phyloP scores from a whole-genome alignment of 2,113 vertebrate species.

The Variabilichromis moorii region DNA sequence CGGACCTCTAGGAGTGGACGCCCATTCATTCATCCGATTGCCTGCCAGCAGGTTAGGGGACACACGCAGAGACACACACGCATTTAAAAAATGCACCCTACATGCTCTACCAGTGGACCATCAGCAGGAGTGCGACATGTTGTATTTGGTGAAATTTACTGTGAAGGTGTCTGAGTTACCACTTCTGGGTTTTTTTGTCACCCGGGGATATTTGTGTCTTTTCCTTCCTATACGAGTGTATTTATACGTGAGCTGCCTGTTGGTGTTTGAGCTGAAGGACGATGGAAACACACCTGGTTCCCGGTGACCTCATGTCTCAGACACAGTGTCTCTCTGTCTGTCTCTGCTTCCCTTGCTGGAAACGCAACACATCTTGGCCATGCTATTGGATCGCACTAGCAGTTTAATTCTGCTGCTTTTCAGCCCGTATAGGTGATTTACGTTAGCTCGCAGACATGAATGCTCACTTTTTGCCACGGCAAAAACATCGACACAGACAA shows the following conservation, averaged over 20 bases:
- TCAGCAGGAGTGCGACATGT: neutral
- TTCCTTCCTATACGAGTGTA: neutral
- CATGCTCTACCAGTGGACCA: neutral
- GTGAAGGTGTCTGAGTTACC: neutral
- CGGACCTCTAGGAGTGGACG: conserved; percentile 56
- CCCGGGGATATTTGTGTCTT: conserved; percentile 2
- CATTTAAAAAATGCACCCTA: neutral
- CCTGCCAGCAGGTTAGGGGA: conserved; percentile 37
- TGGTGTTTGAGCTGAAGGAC: conserved; percentile 7
- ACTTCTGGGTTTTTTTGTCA: neutral
- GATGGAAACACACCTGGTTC: conserved; percentile 42
- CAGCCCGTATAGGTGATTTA: conserved; percentile 6
- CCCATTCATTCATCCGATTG: conserved; percentile 54
- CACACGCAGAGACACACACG: neutral
- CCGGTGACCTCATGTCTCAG: conserved; percentile 39
- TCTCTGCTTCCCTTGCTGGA: conserved; percentile 4
- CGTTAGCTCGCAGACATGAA: neutral
- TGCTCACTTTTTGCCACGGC: neutral
- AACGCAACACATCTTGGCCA: neutral
- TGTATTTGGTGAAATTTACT: neutral
- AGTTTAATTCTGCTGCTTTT: conserved; percentile 6
- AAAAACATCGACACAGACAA: neutral
- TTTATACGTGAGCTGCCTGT: neutral
- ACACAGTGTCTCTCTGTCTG: conserved; percentile 25
- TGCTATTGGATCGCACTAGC: neutral